Base-by-base conservation (phyloP, 1,140 invertebrate species). In the Charaxes varanes region DNA sequence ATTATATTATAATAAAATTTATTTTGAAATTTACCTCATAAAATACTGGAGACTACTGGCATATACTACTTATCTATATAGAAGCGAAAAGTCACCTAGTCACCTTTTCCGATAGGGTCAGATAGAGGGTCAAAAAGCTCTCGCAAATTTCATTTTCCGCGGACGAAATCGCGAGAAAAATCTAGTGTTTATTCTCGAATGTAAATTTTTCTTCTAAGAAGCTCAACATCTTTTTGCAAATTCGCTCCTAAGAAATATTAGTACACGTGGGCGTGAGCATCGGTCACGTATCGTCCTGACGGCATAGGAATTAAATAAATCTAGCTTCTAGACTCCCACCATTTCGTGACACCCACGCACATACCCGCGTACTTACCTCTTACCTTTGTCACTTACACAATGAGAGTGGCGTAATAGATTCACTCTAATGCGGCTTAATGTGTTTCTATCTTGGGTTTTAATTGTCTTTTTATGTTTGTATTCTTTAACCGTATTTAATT, bases 281-380 rank as follows among this genome's bases (percentile, higher is more conserved):
- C 62, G 71, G 72, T 79, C 74, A 77, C 72, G 74, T 77, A 77
- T 74, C 68, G 59, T 52, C 41, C 62, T 66, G 54, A 78, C 71
- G 62, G 69, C 54, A 58, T 52, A 50, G 62, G 59, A 60, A 65
- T 41, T 46, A 64, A 66, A 78, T 74, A 78, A 78, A 77, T 78
- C 70, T 62, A 57, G 58, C 57, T 62, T 62, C 58, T 68, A 58
- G 46, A 57, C 49, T 49, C 36, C 31, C 37, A 48, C 46, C 14
- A 28, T 28, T 30, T 52, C 53, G 40, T 49, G 49, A 30, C 54
- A 27, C 54, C 50, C 45, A 57, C 49, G 50, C 48, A 40, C 5
- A 37, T 13, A 47, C 40, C 45, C 30, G 41, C 45, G n/a, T 15
- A 33, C 15, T 10, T 21, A 37, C 6, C 12, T 13, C 23, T 10